Base-by-base conservation (phyloP, 1,140 invertebrate species). In the Neomicropteryx cornuta region DNA sequence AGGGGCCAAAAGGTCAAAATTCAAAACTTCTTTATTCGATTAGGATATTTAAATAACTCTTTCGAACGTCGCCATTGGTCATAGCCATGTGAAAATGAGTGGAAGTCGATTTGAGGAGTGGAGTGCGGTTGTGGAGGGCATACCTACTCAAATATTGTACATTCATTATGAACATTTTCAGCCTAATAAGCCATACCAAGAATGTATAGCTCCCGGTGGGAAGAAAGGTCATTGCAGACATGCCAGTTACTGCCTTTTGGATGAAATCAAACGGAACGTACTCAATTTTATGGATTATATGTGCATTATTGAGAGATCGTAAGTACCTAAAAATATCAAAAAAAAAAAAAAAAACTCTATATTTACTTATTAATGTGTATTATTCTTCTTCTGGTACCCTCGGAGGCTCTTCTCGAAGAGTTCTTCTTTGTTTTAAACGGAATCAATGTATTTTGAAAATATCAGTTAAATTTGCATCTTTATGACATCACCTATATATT, bases 291-390 rank as follows among this genome's bases (percentile, higher is more conserved):
- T 80, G 47, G 68, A 79, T 30, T 76, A 81, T 45, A 54, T 78
- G 10, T 83, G 81, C 49, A 67, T 80, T 11, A 81, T 83, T 37
- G 66, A 77, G 37, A 55, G 66, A 29, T 63, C 65, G 78, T 80
- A 55, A 65, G 71, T 60, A 36, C 30, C 22, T 39, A 22, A 39
- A 18, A 39, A 20, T 45, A 20, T 3, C 10, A 29, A 37, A 37
- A 28, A 8, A n/a, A 27, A 27, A 27, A 8, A 27, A 8, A 27
- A 27, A 27, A 27, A 27, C 6, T n/a, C 24, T 8, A 8, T 27
- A 44, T 3, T 44, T 33, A 33, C 17, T n/a, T 24, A 35, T 18
- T 35, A 13, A 18, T 21, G 22, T n/a, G 22, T 35, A 35, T 5
- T n/a, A 33, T 14, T 44, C 36, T 36, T 18, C 41, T 42, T 31